These are phyloP conservation scores for Galbula dea DNA, from an alignment of 2,113 vertebrate genomes.

Conservation along the genomic window DNA sequence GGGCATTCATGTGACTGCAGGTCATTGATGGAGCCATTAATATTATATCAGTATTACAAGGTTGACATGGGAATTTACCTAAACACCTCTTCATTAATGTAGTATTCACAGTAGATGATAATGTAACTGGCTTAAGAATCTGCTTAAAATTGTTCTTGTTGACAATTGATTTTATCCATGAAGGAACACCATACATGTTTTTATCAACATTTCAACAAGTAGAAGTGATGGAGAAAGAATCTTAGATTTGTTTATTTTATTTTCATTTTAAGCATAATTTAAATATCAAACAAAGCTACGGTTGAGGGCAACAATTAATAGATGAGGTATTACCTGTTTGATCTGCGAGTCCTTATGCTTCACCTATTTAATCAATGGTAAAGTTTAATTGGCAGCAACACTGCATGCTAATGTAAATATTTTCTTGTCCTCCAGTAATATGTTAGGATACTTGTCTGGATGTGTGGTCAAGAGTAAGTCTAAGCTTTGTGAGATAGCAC, in stretches of 20 bases:
- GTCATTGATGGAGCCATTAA: background rate
- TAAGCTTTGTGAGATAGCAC: background rate
- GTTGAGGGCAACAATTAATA: background rate
- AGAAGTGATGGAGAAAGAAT: background rate
- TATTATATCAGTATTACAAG: background rate
- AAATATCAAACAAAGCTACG: background rate
- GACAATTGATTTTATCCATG: background rate
- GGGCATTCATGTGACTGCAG: background rate
- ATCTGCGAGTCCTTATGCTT: background rate
- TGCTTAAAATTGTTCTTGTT: background rate
- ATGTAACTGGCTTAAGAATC: background rate
- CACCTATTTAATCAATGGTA: background rate
- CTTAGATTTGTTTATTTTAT: background rate
- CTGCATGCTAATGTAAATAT: background rate
- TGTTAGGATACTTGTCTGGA: background rate
- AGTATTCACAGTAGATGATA: background rate
- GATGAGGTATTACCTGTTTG: background rate
- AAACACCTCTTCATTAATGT: background rate
- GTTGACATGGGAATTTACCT: background rate
- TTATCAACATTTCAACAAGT: background rate
- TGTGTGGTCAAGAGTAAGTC: background rate
- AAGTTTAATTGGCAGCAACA: background rate
- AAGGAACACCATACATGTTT: background rate
- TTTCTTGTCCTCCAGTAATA: background rate
- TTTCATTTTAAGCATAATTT: background rate